These are phyloP conservation scores for Murina feae DNA, from an alignment of 2,113 vertebrate species.

Conservation along the genomic window DNA sequence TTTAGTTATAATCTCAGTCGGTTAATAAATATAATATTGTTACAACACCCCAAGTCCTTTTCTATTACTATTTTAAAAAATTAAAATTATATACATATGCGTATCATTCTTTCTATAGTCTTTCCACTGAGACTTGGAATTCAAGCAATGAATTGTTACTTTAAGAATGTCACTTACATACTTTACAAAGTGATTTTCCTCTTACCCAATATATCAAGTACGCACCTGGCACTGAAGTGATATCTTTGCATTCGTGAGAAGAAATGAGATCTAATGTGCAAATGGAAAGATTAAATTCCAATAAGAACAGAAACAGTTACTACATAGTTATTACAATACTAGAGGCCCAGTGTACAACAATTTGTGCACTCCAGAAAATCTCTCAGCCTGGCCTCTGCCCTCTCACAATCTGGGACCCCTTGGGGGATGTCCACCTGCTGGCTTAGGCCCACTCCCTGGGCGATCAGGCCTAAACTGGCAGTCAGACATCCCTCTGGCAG, in stretches of 20 bases:
- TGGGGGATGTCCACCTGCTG: too few species aligned
- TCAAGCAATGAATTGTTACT: constrained; percentile 37
- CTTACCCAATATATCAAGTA: not conserved
- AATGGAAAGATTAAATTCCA: too few species aligned
- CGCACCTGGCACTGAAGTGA: not conserved
- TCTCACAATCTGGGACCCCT: too few species aligned
- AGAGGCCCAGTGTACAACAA: too few species aligned
- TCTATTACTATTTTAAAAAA: not conserved
- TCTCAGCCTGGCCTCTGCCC: too few species aligned
- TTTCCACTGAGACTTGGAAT: not conserved
- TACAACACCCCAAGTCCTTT: not conserved
- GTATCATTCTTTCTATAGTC: not conserved
- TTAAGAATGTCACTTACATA: constrained; percentile 29
- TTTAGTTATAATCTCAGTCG: not conserved
- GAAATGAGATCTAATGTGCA: too few species aligned
- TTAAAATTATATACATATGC: not conserved
- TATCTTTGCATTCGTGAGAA: too few species aligned
- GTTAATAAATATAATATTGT: not conserved
- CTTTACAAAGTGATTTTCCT: not conserved
- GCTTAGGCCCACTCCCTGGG: too few species aligned
- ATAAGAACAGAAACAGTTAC: too few species aligned
- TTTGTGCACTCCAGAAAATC: too few species aligned
- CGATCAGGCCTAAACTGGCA: too few species aligned
- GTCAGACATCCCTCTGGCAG: too few species aligned
- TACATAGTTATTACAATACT: not conserved